Evolutionary conservation across 2,888 invertebrate genomes (phyloP), one percentile per base, ranked within the genome.

Genomic region (Drosophila melanocephala): DNA sequence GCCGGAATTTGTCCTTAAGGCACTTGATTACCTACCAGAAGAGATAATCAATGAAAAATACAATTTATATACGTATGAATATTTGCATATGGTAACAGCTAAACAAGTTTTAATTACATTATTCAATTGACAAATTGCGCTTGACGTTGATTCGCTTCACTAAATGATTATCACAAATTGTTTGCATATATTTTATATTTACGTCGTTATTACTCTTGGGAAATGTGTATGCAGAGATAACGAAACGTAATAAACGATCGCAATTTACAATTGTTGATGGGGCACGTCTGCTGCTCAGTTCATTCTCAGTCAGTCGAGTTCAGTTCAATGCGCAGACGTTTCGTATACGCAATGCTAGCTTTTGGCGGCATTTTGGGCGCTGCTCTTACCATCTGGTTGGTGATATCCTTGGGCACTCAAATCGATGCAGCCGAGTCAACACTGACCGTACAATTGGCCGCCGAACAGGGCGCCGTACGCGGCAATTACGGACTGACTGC

Each of bases 1-100:
- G 95, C 59, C 96, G 95, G 90, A 97, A 97, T 92, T 97, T 96
- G 60, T 95, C 95, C 93, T 97, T 98, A 51, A 98, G 94, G 91
- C 98, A 98, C 89, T 96, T 95, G 52, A 98, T 95, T 33, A 95
- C 93, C 93, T 30, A 16, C 16, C 47, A 26, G 28, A 59, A 52
- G n/a, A 12, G 32, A 69, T 14, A 10, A n/a, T 14, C 28, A 42
- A 28, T 30, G 12, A 50, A 26, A 53, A 39, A n/a, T 16, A 6
- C 4, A 47, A 22, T 16, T 22, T 6, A 32, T 32, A 10, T 32
- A 1, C 1, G 12, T 7, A 7, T 22, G 3, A 47, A 47, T 47
- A 26, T 16, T 26, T 16, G 26, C 22, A 22, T 22, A 44, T 2
- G 12, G 12, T 9, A 16, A 16, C 2, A 47, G 16, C 0, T 37